Evolutionary conservation across 2,113 vertebrate species (phyloP).

Genomic region (Typhlomys cinereus): DNA sequence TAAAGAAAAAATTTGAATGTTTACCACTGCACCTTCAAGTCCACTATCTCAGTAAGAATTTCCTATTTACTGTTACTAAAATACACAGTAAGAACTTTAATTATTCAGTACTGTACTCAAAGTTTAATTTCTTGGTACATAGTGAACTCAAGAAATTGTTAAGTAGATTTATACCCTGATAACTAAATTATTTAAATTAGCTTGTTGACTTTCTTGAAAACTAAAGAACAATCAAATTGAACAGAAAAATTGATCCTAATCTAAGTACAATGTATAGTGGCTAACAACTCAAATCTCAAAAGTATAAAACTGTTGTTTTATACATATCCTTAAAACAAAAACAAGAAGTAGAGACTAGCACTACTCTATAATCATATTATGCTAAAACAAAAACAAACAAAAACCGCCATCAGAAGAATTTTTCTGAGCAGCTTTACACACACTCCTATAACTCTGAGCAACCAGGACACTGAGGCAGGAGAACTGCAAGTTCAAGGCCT

Average conservation of each 20-base stretch:
- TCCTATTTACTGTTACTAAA: conserved; percentile 22
- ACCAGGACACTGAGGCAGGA: neutral
- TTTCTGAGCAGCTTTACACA: neutral
- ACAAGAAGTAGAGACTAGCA: neutral
- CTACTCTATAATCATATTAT: neutral
- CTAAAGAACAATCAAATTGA: neutral
- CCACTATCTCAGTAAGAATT: neutral
- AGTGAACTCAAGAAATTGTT: neutral
- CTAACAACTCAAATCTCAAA: conserved; percentile 13
- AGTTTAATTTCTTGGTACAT: neutral
- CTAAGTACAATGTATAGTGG: neutral
- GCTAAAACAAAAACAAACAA: neutral
- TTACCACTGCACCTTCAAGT: conserved; percentile 34
- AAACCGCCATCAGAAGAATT: neutral
- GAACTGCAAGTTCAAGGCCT: neutral
- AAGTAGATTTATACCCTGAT: conserved; percentile 7
- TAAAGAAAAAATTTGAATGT: conserved; percentile 2
- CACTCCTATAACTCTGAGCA: neutral
- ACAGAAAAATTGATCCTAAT: conserved; percentile 6
- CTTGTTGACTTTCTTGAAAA: conserved; percentile 21
- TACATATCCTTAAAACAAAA: conserved; percentile 22
- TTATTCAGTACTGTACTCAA: conserved; percentile 9
- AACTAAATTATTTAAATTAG: conserved; percentile 32
- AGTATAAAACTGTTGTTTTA: conserved; percentile 5
- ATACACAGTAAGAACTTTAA: neutral